Evolutionary conservation across 2,113 vertebrate genomes (phyloP), one percentile per base, ranked within the genome.

Genomic region (Myodes glareolus): DNA sequence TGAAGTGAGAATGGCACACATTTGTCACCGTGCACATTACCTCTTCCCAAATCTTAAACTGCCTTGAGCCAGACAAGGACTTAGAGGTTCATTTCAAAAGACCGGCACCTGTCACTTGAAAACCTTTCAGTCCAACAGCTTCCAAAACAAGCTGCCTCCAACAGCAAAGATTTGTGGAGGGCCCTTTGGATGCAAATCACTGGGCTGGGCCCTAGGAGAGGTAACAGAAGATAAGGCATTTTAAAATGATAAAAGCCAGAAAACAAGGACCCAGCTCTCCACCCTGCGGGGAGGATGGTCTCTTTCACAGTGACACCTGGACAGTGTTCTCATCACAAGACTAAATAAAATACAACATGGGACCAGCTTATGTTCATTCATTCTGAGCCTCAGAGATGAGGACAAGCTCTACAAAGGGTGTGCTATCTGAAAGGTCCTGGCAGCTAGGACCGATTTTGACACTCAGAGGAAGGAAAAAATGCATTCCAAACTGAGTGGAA

Each of bases 131-230:
- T 91, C 31, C 45, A 81, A 47, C 4, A 42, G n/a, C 8, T 61
- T 31, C 78, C 36, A 42, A 86, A 91, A 52, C 39, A 80, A 94
- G 86, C 70, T 72, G 1, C 31, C 36, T 80, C 58, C 25, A 77
- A 72, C 7, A 93, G 61, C 25, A 94, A 96, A 72, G 42, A 89
- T 75, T 91, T 92, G 13, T 77, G 27, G 76, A 42, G 86, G 89
- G 33, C 7, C 7, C 65, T 92, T n/a, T 88, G 17, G 21, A 39
- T 45, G 5, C 31, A 85, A 65, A 72, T 58, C 65, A 76, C 2
- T 81, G 50, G 11, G 1, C 39, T 55, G 14, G 7, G 9, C 45
- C 12, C 42, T 39, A 13, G 70, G 45, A 23, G 16, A 65, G 36
- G 27, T 23, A 50, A 92, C 75, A n/a, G 33, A 88, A 88, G 25